Percentiles rank a stretch among this genome's conserved stretches.
phyloP scores from a whole-genome alignment of 2,797 vertebrate genomes.

The Sparus aurata region DNA sequence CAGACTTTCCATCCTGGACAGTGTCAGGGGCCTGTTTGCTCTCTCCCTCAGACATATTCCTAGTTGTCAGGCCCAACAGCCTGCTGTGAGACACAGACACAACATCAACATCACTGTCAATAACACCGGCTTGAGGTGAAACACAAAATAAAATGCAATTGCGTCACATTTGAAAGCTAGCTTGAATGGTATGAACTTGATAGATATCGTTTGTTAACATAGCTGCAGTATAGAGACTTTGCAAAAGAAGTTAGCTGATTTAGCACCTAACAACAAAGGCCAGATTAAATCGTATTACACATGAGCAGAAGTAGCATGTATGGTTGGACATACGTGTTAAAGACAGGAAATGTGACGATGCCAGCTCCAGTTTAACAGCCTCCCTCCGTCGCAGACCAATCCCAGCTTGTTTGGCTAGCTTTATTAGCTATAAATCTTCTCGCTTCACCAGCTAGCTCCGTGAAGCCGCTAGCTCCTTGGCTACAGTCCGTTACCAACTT shows the following conservation, averaged over 20 bases:
- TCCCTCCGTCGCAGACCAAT: slow-evolving; percentile 21
- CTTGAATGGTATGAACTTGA: not conserved
- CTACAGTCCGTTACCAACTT: not conserved
- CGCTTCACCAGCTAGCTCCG: slow-evolving; percentile 41
- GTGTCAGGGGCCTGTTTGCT: slow-evolving; percentile 86
- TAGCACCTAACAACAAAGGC: slow-evolving; percentile 29
- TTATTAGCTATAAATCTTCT: slow-evolving; percentile 22
- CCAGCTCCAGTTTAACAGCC: slow-evolving; percentile 72
- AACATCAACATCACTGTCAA: slow-evolving; percentile 10
- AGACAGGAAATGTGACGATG: slow-evolving; percentile 52
- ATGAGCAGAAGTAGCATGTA: not conserved
- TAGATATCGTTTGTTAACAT: not conserved
- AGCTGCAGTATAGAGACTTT: not conserved
- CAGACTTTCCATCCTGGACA: slow-evolving; percentile 89
- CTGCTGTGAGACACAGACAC: slow-evolving; percentile 58
- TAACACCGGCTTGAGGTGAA: not conserved
- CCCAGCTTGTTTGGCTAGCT: slow-evolving; percentile 31
- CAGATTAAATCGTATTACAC: not conserved
- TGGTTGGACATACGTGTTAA: slow-evolving; percentile 64
- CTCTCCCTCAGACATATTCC: slow-evolving; percentile 94
- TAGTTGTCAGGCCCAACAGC: slow-evolving; percentile 72
- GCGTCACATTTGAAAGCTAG: not conserved
- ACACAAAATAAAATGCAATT: not conserved
- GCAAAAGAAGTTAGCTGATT: slow-evolving; percentile 37
- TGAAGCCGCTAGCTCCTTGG: slow-evolving; percentile 55